phyloP scores from a whole-genome alignment of 2,888 invertebrate genomes.

The Dryococelus australis region DNA sequence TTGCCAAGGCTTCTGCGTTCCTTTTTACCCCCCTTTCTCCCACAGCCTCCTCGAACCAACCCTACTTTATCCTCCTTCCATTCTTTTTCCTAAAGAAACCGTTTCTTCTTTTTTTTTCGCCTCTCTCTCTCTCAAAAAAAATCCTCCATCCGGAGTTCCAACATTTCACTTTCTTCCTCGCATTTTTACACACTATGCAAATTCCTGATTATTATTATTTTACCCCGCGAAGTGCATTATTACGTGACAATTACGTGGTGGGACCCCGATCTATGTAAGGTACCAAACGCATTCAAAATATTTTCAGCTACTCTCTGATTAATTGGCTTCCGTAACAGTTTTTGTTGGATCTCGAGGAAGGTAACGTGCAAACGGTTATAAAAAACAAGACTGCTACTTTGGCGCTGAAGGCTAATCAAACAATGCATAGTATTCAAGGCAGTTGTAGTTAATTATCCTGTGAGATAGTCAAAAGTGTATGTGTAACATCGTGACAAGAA shows the following conservation, averaged over 20 bases:
- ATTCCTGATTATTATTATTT: background rate
- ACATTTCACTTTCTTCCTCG: constrained; percentile 18
- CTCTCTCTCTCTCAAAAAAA: background rate
- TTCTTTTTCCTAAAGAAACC: background rate
- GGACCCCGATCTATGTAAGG: background rate
- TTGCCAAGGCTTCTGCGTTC: constrained; percentile 24
- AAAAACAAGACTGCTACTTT: background rate
- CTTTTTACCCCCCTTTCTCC: background rate
- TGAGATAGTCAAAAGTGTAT: too few species aligned
- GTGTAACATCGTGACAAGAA: too few species aligned
- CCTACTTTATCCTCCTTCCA: constrained; percentile 25
- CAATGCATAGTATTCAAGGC: background rate
- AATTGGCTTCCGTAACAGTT: background rate
- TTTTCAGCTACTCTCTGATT: background rate
- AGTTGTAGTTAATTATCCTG: too few species aligned
- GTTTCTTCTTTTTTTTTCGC: constrained; percentile 1
- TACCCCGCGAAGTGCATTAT: background rate
- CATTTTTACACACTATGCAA: background rate
- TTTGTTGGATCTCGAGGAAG: too few species aligned
- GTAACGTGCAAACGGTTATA: too few species aligned
- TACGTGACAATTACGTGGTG: background rate
- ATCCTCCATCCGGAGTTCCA: constrained; percentile 16
- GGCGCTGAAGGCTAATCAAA: background rate
- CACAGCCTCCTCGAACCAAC: background rate
- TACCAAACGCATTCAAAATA: background rate